phyloP scores from a whole-genome alignment of 2,797 vertebrate genomes.

The Amniataba percoides region DNA sequence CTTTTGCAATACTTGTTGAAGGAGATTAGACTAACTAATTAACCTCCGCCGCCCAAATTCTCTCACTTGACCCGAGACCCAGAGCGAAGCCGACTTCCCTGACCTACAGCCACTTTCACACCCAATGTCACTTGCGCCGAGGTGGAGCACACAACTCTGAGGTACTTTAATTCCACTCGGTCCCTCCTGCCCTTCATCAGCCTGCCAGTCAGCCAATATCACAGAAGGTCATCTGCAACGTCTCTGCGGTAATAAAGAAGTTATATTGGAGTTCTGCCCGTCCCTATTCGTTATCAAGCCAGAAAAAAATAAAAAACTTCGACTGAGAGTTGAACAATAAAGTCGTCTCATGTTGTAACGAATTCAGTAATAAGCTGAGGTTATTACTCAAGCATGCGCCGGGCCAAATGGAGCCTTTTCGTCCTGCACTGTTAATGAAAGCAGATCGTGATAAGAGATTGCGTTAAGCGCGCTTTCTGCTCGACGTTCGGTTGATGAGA shows the following conservation, averaged over 20 bases:
- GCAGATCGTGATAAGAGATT: conserved; percentile 34
- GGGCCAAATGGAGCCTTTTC: conserved; percentile 33
- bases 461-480: conserved; percentile 10
- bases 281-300: conserved; percentile 37
- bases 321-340: conserved; percentile 21
- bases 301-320: conserved; percentile 12
- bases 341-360: conserved; percentile 3
- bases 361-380: conserved; percentile 17
- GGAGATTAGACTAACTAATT: conserved; percentile 17
- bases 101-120: neutral
- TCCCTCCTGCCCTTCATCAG: conserved; percentile 47
- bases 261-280: conserved; percentile 46
- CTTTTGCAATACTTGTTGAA: neutral
- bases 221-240: conserved; percentile 55
- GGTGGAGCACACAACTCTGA: neutral
- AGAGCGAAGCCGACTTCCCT: neutral
- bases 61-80: conserved; percentile 9
- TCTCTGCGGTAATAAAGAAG: conserved; percentile 51
- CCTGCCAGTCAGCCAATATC: conserved; percentile 51
- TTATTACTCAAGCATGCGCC: conserved; percentile 4
- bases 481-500: conserved; percentile 39
- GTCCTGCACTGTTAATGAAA: conserved; percentile 38
- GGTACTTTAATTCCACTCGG: conserved; percentile 47
- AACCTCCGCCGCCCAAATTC: conserved; percentile 15
- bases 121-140: neutral